Base-by-base conservation (phyloP, 2,113 vertebrate species). In the Coryphaenoides rupestris region DNA sequence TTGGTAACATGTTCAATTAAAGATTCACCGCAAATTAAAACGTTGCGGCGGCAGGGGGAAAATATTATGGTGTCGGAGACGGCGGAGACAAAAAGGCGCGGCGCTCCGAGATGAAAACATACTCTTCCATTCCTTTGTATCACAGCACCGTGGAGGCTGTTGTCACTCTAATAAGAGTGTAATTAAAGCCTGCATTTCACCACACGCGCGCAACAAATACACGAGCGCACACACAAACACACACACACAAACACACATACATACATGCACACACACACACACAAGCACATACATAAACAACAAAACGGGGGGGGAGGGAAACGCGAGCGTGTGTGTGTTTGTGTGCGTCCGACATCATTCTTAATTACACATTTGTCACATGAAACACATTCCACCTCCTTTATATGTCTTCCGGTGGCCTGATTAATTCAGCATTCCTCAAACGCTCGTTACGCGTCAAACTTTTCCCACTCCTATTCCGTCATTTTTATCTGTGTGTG, bases 321-420 rank as follows among this genome's bases (percentile, higher is more conserved):
- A 61, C 65, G 75, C 84, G 62, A 62, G 57, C 21, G 26, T 72
- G 58, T 63, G 55, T 72, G 5, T 21, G 21, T 33, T 21, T 65
- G 57, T 57, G 22, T 73, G 61, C 64, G 59, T 77, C 79, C 85
- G 85, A 89, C 90, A 89, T 86, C 83, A 84, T 85, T 87, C 83
- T 87, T 90, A 91, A 92, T 90, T 90, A 89, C 85, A 86, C 80
- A 88, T 89, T 91, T 90, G 87, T 90, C 90, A 92, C 85, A 88
- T 84, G 86, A 89, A 84, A 87, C 81, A 81, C 76, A 75, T 88
- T 86, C 80, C 84, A 73, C 76, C 80, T 82, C 75, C 64, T 80
- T 84, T 83, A 79, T 74, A 66, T 76, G 74, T 85, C 85, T 81
- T 78, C 74, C 74, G 74, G 75, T 76, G 75, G 78, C 77, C 83